Conservation (phyloP, 2,888 invertebrate species). For the Rugalucina vietnamica region DNA sequence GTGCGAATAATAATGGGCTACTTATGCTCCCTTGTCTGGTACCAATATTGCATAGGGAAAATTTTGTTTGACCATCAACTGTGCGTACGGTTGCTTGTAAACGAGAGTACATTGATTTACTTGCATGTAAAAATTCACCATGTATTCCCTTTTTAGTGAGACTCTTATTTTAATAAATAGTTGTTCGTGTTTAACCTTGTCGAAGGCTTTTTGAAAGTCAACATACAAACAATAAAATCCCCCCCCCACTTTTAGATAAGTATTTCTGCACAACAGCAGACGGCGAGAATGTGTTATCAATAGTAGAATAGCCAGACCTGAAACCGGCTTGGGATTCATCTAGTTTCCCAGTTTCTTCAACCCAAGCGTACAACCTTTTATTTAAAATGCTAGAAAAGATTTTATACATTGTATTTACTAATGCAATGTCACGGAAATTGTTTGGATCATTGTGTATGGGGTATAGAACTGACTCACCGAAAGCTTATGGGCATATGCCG, state of each 20-base stretch:
- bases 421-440: constrained; percentile 53
- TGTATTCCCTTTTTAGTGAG: constrained; percentile 20
- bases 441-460: constrained; percentile 41
- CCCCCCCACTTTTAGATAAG: constrained; percentile 18
- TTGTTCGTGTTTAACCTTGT: constrained; percentile 28
- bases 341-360: constrained; percentile 32
- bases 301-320: constrained; percentile 19
- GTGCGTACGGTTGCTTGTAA: constrained; percentile 23
- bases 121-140: constrained; percentile 26
- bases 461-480: constrained; percentile 28
- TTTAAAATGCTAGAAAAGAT: constrained; percentile 50
- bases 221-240: constrained; percentile 41
- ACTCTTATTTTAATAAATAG: constrained; percentile 29
- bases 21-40: constrained; percentile 11
- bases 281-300: constrained; percentile 41
- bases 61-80: not conserved
- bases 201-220: constrained; percentile 48
- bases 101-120: constrained; percentile 27
- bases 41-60: constrained; percentile 14
- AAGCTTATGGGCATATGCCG: constrained; percentile 35
- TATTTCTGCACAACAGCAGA: constrained; percentile 27
- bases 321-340: constrained; percentile 48
- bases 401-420: constrained; percentile 45
- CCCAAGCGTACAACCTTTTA: constrained; percentile 31
- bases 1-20: not conserved